phyloP scores from a whole-genome alignment of 2,113 vertebrate genomes.

The Chloropsis hardwickii region DNA sequence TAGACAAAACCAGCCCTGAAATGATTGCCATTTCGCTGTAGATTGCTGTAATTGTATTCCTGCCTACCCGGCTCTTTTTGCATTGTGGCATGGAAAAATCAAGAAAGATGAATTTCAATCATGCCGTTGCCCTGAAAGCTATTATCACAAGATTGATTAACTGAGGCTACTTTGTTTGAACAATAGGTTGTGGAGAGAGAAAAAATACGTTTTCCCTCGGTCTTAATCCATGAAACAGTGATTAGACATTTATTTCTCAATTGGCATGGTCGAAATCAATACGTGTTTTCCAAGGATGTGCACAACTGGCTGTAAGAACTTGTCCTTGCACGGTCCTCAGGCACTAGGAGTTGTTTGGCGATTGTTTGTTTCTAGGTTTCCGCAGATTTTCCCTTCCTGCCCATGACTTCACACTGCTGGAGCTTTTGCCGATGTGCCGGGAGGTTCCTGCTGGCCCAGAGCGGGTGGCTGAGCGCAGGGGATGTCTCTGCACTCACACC shows the following conservation, averaged over 20 bases:
- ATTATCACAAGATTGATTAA: slow-evolving; percentile 54
- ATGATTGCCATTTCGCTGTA: background rate
- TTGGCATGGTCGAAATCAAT: background rate
- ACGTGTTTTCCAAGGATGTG: background rate
- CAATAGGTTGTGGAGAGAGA: background rate
- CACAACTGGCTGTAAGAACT: slow-evolving; percentile 6
- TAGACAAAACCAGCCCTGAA: background rate
- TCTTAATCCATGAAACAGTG: slow-evolving; percentile 29
- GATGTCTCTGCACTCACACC: background rate
- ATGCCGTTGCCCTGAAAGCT: background rate
- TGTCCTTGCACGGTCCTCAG: background rate
- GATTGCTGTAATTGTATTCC: background rate
- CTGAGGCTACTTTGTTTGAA: slow-evolving; percentile 9
- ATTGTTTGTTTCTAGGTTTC: background rate
- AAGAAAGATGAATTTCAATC: background rate
- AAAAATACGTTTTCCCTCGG: background rate
- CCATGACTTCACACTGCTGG: background rate
- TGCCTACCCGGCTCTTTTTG: background rate
- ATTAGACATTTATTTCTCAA: slow-evolving; percentile 38
- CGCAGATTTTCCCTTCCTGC: background rate
- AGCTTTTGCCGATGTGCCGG: background rate
- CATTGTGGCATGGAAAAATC: background rate
- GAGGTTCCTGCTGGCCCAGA: background rate
- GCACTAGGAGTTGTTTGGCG: background rate
- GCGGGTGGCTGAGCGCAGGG: background rate